A percentile compares a stretch with the other conserved stretches of the same genome.
phyloP scores from a whole-genome alignment of 2,113 vertebrate species.

The Melospiza georgiana region DNA sequence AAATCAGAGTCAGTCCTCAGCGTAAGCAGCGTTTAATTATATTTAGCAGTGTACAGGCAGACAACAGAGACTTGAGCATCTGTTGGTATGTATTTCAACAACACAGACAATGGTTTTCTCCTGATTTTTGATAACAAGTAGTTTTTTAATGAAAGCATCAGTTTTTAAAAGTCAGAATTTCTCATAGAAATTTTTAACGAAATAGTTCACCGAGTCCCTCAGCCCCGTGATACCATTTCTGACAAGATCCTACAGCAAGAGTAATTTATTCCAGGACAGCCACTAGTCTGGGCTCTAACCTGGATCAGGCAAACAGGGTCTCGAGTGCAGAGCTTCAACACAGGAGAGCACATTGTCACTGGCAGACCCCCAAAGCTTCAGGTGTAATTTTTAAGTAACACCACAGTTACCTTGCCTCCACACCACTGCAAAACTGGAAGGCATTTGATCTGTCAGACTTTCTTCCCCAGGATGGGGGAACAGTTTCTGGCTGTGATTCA shows the following conservation, averaged over 20 bases:
- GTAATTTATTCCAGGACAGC: neutral
- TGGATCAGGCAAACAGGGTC: neutral
- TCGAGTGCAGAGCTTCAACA: neutral
- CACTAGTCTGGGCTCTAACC: neutral
- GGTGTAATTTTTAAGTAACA: neutral
- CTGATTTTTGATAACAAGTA: neutral
- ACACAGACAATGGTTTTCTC: neutral
- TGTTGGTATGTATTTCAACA: neutral
- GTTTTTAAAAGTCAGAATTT: neutral
- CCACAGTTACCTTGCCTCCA: neutral
- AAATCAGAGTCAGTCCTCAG: neutral
- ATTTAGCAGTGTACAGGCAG: neutral
- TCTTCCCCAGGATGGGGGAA: neutral
- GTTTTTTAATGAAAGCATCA: neutral
- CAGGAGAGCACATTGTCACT: neutral
- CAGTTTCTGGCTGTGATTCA: neutral
- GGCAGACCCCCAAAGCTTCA: neutral
- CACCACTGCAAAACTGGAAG: neutral
- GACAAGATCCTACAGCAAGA: neutral
- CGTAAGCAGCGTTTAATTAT: neutral
- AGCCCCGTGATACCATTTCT: neutral
- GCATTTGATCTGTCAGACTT: neutral
- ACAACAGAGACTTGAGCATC: neutral
- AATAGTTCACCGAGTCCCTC: neutral
- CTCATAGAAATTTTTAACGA: rapidly evolving